Base-by-base conservation (phyloP, 2,113 vertebrate species). In the Alethe diademata region DNA sequence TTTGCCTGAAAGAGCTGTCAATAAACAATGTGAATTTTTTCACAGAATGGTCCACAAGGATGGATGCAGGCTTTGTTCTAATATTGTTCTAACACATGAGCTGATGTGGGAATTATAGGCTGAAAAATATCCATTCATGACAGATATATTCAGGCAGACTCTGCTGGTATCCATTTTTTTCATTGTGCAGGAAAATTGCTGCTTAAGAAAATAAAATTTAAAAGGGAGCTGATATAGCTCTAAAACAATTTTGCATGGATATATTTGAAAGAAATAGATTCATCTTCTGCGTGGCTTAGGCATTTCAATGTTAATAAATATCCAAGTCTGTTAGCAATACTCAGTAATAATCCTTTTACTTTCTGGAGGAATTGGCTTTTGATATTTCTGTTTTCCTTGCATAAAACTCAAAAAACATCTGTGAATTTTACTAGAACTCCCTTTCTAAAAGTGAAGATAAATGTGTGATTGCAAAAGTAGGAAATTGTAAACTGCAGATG, bases 41-140 rank as follows among this genome's bases (percentile, higher is more conserved):
- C 38, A 31, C 17, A 51, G 38, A 4, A 17, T 15, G 42, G 8
- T 7, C 70, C 47, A 33, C 12, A 64, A 64, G n/a, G 38, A 78
- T 28, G 36, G 38, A n/a, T 38, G 40, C 14, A 56, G 36, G 5
- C 31, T 19, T 6, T 0, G 0, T 15, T 69, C 35, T 19, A 66
- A 45, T 14, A 23, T 5, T 0, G 0, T 12, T 69, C 38, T 17
- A 62, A 42, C 17, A 28, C 0, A 2, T 26, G 14, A 54, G 31
- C 29, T 58, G 54, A 11, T 12, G 26, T 35, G 36, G 8, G 13
- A 12, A 17, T 69, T 35, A 18, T 0, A 6, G 47, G n/a, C 29
- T 81, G 56, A 22, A 82, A 81, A 75, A 45, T 9, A 7, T 9
- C n/a, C 17, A 22, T 13, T 65, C 9, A 17, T 16, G 13, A 19